A percentile compares a stretch with the other conserved stretches of the same genome.
These are phyloP conservation scores for Neotoxoptera formosana DNA, from an alignment of 1,140 invertebrate species.

Conservation along the genomic window DNA sequence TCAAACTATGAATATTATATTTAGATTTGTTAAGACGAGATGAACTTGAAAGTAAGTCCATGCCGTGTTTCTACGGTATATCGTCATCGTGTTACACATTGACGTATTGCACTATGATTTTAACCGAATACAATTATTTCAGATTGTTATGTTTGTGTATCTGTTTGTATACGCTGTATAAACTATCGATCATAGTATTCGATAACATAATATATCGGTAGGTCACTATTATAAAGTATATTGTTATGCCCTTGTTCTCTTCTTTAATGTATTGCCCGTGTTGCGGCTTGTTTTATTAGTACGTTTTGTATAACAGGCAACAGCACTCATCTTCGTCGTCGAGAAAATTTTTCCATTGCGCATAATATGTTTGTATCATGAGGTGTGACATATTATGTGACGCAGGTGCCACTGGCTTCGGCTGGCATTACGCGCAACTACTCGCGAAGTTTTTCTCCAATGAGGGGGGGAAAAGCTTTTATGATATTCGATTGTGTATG, in stretches of 20 bases:
- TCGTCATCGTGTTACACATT: too few relatives aligned
- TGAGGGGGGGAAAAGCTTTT: conserved; percentile 16
- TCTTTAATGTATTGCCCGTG: neutral
- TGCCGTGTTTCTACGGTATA: too few relatives aligned
- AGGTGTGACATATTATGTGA: neutral
- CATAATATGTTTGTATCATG: neutral
- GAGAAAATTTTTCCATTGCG: neutral
- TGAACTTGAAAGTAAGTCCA: too few relatives aligned
- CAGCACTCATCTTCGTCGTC: neutral
- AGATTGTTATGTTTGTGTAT: too few relatives aligned
- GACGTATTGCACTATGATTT: too few relatives aligned
- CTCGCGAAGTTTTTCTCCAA: neutral
- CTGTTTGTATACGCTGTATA: too few relatives aligned
- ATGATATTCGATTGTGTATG: conserved; percentile 8
- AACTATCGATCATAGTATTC: too few relatives aligned
- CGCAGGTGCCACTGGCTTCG: neutral
- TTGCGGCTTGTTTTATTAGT: neutral
- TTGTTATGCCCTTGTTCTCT: neutral
- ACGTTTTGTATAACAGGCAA: neutral
- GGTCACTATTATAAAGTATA: too few relatives aligned
- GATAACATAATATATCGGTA: too few relatives aligned
- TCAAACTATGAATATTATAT: too few relatives aligned
- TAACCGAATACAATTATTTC: too few relatives aligned
- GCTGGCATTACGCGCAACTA: neutral
- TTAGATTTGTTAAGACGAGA: too few relatives aligned